phyloP scores from a whole-genome alignment of 1,140 invertebrate species.

The Cotesia typhae region DNA sequence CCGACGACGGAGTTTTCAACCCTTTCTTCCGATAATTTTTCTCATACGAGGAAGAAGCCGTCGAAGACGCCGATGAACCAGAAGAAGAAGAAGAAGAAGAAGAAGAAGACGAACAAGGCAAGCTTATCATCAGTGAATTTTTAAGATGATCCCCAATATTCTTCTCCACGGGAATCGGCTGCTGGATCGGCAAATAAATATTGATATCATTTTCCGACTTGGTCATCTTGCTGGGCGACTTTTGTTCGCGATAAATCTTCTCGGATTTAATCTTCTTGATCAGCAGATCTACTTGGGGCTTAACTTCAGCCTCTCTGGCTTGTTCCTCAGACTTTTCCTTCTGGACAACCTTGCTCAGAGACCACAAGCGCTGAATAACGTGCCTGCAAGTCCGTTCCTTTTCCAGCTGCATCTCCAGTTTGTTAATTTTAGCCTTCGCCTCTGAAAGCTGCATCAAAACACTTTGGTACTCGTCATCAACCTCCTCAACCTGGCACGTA shows the following conservation, averaged over 20 bases:
- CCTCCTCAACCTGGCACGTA: slow-evolving; percentile 12
- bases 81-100: too few relatives aligned
- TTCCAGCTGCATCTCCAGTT: slow-evolving; percentile 40
- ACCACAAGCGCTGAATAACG: slow-evolving; percentile 30
- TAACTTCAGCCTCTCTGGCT: slow-evolving; percentile 39
- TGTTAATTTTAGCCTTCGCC: slow-evolving; percentile 39
- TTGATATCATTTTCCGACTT: slow-evolving; percentile 57
- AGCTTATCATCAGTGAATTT: background rate
- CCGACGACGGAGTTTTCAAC: slow-evolving; percentile 27
- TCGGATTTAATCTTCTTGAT: slow-evolving; percentile 61
- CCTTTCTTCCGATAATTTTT: slow-evolving; percentile 12
- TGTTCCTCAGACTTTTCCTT: slow-evolving; percentile 7
- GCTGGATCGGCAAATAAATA: slow-evolving; percentile 27
- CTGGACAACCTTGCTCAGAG: background rate
- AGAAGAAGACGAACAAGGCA: too few relatives aligned
- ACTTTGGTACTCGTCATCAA: slow-evolving; percentile 30
- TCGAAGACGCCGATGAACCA: too few relatives aligned
- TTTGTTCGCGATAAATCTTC: slow-evolving; percentile 36
- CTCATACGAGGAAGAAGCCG: background rate
- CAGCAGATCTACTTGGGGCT: slow-evolving; percentile 43
- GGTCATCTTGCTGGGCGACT: slow-evolving; percentile 46
- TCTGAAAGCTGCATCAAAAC: slow-evolving; percentile 41
- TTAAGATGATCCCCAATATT: slow-evolving; percentile 53
- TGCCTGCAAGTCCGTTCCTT: slow-evolving; percentile 53
- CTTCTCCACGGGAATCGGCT: slow-evolving; percentile 42